Conservation (phyloP, 2,113 vertebrate genomes). For the Acrocephalus arundinaceus region DNA sequence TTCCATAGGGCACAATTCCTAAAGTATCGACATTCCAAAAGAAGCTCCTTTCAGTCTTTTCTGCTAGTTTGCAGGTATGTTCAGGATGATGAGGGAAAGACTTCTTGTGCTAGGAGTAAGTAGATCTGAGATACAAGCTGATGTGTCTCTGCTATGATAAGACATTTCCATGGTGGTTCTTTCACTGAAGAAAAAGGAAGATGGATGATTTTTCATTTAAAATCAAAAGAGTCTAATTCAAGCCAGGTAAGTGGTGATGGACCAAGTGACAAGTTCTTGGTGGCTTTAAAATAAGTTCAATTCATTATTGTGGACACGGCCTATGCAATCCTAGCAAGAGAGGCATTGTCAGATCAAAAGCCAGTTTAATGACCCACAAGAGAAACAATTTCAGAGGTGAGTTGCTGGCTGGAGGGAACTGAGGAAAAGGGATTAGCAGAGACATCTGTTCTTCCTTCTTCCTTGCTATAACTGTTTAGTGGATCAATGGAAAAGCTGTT, state of each 20-base stretch:
- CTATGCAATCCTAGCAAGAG: not conserved
- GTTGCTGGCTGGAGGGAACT: not conserved
- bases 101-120: not conserved
- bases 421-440: not conserved
- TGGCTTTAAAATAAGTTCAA: not conserved
- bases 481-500: slow-evolving; percentile 5
- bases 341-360: not conserved
- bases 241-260: not conserved
- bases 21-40: not conserved
- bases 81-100: not conserved
- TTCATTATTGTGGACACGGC: not conserved
- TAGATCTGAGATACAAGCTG: not conserved
- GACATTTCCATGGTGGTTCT: not conserved
- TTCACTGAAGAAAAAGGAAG: not conserved
- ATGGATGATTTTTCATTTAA: not conserved
- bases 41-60: not conserved
- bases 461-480: not conserved
- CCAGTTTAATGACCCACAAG: not conserved
- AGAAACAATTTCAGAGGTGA: not conserved
- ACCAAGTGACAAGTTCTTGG: not conserved
- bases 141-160: not conserved
- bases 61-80: not conserved
- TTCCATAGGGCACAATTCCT: not conserved
- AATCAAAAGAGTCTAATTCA: not conserved
- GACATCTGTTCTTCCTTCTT: not conserved